Evolutionary conservation across 1,140 invertebrate genomes (phyloP).

Genomic region (Brachionus sp.): DNA sequence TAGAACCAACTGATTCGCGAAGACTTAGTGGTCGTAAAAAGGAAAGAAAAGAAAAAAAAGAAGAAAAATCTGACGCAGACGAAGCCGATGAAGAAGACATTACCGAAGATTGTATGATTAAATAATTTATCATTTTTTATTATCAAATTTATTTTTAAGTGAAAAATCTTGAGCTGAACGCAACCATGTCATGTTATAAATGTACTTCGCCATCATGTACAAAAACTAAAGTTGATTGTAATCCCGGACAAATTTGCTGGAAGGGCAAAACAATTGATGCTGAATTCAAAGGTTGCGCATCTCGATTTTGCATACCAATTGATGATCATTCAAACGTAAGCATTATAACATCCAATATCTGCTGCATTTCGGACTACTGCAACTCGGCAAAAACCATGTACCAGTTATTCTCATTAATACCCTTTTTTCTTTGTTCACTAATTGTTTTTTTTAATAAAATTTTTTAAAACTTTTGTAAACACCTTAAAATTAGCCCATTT

Average conservation of each 20-base stretch:
- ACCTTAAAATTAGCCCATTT: background rate
- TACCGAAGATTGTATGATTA: background rate
- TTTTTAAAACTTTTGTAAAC: background rate
- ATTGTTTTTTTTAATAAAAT: background rate
- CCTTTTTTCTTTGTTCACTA: background rate
- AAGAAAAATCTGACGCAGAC: background rate
- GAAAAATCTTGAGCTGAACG: slow-evolving; percentile 13
- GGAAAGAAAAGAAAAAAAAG: slow-evolving; percentile 11
- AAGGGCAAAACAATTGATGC: background rate
- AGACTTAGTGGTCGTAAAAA: background rate
- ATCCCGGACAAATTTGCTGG: slow-evolving; percentile 4
- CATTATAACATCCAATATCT: background rate
- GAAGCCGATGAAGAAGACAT: background rate
- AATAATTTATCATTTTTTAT: no score
- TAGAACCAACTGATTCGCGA: background rate
- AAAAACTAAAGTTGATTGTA: background rate
- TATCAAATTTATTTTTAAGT: slow-evolving; percentile 10
- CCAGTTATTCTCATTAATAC: background rate
- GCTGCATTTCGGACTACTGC: background rate
- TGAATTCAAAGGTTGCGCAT: slow-evolving; percentile 7
- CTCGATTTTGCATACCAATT: background rate
- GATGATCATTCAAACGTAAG: background rate
- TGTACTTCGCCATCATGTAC: background rate
- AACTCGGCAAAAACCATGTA: background rate
- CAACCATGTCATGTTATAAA: background rate